phyloP scores from a whole-genome alignment of 2,888 invertebrate species.

The Tortrix viridana region DNA sequence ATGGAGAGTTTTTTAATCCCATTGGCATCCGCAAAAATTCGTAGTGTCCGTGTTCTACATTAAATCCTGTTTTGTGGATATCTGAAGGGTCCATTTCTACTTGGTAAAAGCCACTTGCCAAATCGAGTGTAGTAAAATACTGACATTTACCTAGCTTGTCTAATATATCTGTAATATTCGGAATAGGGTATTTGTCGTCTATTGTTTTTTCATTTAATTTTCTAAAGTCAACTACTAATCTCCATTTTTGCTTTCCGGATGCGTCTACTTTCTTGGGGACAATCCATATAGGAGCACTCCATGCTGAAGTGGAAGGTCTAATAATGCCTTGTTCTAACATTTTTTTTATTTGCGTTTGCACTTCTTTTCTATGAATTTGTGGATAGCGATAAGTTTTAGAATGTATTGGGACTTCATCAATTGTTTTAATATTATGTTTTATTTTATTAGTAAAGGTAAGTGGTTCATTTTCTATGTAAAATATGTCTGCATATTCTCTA shows the following conservation, averaged over 20 bases:
- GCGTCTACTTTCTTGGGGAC: too few species aligned
- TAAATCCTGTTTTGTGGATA: conserved; percentile 8
- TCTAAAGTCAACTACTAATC: too few species aligned
- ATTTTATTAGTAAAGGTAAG: conserved; percentile 38
- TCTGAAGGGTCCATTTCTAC: neutral
- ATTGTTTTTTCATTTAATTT: too few species aligned
- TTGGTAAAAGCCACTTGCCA: conserved; percentile 42
- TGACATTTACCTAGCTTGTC: conserved; percentile 36
- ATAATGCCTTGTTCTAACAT: conserved; percentile 38
- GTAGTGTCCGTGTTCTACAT: neutral
- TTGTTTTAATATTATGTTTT: conserved; percentile 26
- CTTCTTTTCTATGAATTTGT: conserved; percentile 21
- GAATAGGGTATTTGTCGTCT: conserved; percentile 13
- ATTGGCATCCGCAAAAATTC: conserved; percentile 5
- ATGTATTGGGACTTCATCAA: conserved; percentile 34
- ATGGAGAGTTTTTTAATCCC: conserved; percentile 6
- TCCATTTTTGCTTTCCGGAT: too few species aligned
- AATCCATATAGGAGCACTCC: too few species aligned
- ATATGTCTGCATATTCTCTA: conserved; percentile 2
- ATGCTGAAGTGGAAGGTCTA: conserved; percentile 21
- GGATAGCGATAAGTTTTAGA: conserved; percentile 29
- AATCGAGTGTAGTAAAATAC: conserved; percentile 42
- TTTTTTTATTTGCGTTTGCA: conserved; percentile 38
- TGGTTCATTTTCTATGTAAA: conserved; percentile 36
- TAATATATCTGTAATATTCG: conserved; percentile 19